Conservation (phyloP, 2,888 invertebrate species). For the Panopea generosa region DNA sequence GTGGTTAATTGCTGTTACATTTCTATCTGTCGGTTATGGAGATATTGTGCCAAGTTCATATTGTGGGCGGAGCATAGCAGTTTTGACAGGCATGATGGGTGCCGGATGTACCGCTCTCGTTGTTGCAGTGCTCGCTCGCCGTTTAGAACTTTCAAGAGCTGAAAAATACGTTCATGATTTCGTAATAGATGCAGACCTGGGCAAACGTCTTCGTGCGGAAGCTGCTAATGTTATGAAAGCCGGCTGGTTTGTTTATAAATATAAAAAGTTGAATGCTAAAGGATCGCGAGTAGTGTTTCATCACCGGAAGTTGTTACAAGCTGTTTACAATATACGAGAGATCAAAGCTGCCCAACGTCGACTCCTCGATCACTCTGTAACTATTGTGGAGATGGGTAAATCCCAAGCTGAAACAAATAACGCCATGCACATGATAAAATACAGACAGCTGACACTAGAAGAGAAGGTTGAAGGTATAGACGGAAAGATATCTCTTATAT, state of each 20-base stretch:
- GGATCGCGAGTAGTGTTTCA: constrained; percentile 67
- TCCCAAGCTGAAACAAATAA: constrained; percentile 67
- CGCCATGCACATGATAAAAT: constrained; percentile 58
- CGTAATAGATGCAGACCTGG: constrained; percentile 84
- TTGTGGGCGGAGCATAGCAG: constrained; percentile 84
- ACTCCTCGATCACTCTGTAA: constrained; percentile 77
- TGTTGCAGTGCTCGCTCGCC: constrained; percentile 83
- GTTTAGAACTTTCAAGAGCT: constrained; percentile 82
- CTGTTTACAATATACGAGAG: constrained; percentile 83
- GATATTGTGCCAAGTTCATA: constrained; percentile 84
- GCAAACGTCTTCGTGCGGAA: constrained; percentile 80
- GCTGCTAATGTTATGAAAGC: constrained; percentile 83
- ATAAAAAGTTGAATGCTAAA: constrained; percentile 62
- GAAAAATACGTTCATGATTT: constrained; percentile 85
- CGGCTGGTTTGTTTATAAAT: constrained; percentile 83
- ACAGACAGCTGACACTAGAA: constrained; percentile 68
- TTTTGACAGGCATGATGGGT: constrained; percentile 84
- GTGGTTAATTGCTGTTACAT: constrained; percentile 85
- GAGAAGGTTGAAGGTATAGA: constrained; percentile 61
- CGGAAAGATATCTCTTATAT: constrained; percentile 46
- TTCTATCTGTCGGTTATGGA: constrained; percentile 84
- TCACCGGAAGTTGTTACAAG: constrained; percentile 81
- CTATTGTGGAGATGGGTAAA: constrained; percentile 78
- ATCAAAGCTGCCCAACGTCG: constrained; percentile 83
- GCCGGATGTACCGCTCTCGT: constrained; percentile 84